A percentile compares a stretch with the other conserved stretches of the same genome.
Evolutionary conservation across 23 tunicate species (phyloP).

Genomic region (Halocynthia roretzi): DNA sequence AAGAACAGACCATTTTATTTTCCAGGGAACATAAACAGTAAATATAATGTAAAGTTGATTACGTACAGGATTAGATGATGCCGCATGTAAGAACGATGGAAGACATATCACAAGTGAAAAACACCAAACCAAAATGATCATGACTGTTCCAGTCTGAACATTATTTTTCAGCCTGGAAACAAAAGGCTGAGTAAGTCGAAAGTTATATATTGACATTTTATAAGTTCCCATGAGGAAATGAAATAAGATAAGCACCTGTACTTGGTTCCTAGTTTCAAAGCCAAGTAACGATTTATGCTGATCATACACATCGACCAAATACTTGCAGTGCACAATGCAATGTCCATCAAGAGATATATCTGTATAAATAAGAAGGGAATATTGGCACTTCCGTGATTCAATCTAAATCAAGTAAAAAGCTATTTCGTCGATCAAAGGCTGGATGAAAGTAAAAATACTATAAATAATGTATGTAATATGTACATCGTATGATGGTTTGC

Average conservation of each 20-base stretch:
- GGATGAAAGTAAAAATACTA: too few relatives aligned
- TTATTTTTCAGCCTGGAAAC: not conserved
- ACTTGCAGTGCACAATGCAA: conserved; percentile 24
- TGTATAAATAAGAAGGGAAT: not conserved
- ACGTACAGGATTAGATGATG: too few relatives aligned
- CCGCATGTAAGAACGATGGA: conserved; percentile 10
- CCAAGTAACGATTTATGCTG: conserved; percentile 22
- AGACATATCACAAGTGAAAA: conserved; percentile 17
- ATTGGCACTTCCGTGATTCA: too few relatives aligned
- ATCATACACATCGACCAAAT: conserved; percentile 28
- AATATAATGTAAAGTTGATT: too few relatives aligned
- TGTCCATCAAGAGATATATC: conserved; percentile 23
- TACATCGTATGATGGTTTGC: not conserved
- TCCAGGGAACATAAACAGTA: too few relatives aligned
- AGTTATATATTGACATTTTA: not conserved
- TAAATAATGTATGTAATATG: too few relatives aligned
- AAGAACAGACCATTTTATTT: too few relatives aligned
- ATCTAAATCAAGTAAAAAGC: too few relatives aligned
- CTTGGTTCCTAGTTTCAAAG: conserved; percentile 4
- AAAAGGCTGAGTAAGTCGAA: not conserved
- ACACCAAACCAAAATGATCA: conserved; percentile 19
- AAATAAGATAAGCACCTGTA: conserved; percentile 15
- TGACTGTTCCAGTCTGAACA: not conserved
- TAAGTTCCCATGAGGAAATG: not conserved
- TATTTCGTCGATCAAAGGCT: too few relatives aligned